Conservation (phyloP, 2,113 vertebrate species). For the Alces alces region DNA sequence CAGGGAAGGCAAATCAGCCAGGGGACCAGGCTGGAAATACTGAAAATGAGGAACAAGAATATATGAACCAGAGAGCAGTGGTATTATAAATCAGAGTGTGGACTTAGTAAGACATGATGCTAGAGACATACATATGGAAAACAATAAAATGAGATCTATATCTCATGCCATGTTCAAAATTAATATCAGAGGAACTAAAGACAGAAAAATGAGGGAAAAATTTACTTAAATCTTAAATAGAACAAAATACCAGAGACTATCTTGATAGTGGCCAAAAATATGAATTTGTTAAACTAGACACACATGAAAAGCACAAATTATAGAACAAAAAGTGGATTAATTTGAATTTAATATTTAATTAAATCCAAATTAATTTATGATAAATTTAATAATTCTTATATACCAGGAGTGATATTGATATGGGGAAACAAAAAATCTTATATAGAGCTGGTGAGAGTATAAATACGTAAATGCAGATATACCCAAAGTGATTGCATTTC, state of each 20-base stretch:
- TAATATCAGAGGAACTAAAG: not conserved
- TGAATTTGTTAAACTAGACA: not conserved
- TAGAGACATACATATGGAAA: not conserved
- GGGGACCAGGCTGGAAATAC: not conserved
- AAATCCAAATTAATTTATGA: not conserved
- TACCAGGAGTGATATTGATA: not conserved
- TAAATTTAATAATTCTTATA: not conserved
- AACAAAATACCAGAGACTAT: not conserved
- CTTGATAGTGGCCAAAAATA: not conserved
- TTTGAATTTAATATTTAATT: not conserved
- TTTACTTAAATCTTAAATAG: not conserved
- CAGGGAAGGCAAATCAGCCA: too few species aligned
- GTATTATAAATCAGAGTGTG: not conserved
- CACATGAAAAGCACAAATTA: not conserved
- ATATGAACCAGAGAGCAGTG: not conserved
- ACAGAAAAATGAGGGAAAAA: not conserved
- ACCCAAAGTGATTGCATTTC: not conserved
- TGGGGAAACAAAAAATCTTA: not conserved
- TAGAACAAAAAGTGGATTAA: not conserved
- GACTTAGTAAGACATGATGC: not conserved
- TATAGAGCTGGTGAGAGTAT: not conserved
- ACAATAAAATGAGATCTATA: too few species aligned
- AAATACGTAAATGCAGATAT: not conserved
- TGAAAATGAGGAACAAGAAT: not conserved
- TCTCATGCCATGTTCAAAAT: not conserved